These are phyloP conservation scores for Indicator indicator DNA, from an alignment of 2,113 vertebrate genomes.

Conservation along the genomic window DNA sequence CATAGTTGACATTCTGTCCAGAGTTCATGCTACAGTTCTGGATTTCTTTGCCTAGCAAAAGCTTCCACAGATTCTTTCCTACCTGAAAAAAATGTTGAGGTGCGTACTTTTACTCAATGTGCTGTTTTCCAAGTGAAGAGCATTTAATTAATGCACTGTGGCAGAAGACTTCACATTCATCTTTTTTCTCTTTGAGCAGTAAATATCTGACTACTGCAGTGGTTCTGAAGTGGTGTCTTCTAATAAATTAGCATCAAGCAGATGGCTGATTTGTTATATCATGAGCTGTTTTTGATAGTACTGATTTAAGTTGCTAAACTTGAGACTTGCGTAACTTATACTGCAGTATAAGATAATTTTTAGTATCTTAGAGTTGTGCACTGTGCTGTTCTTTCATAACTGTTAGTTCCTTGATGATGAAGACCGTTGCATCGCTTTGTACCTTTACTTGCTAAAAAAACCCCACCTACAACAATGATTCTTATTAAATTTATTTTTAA, in stretches of 20 bases:
- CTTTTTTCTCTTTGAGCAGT: neutral
- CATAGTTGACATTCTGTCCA: neutral
- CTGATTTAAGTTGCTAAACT: neutral
- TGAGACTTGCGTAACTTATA: slow-evolving; percentile 8
- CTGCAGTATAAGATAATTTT: neutral
- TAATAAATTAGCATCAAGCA: neutral
- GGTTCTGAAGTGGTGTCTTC: neutral
- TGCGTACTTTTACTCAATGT: neutral
- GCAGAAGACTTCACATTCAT: neutral
- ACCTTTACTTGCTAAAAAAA: neutral
- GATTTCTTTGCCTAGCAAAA: neutral
- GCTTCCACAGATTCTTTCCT: slow-evolving; percentile 5
- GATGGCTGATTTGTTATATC: neutral
- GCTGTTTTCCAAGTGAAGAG: neutral
- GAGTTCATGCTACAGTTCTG: neutral
- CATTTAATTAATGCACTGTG: neutral
- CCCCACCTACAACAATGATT: neutral
- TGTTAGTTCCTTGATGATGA: neutral
- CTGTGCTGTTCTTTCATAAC: neutral
- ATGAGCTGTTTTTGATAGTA: neutral
- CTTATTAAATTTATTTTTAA: neutral
- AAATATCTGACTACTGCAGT: neutral
- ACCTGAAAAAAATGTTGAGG: neutral
- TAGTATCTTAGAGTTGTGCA: neutral
- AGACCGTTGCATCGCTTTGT: neutral